Percentiles rank a stretch among this genome's conserved stretches.
phyloP scores from a whole-genome alignment of 2,888 invertebrate genomes.

The Lasioglossum morio region DNA sequence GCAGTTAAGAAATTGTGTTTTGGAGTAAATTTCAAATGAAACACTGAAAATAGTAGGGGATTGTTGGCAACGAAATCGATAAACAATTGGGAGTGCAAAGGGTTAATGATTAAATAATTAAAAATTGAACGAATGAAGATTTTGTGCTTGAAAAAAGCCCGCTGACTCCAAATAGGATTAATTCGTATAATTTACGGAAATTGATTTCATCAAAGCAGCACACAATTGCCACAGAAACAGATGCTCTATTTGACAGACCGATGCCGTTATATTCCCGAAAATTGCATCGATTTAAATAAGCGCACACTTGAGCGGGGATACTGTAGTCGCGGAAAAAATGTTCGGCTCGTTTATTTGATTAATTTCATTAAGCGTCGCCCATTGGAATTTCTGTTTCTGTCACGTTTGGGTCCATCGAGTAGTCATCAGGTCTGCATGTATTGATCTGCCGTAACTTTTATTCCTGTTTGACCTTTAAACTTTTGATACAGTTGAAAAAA shows the following conservation, averaged over 20 bases:
- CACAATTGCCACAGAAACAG: background rate
- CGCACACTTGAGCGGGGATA: background rate
- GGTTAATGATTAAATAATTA: too few relatives aligned
- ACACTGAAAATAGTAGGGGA: too few relatives aligned
- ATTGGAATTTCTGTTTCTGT: slow-evolving; percentile 26
- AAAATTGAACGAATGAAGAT: too few relatives aligned
- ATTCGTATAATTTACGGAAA: background rate
- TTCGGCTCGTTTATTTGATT: slow-evolving; percentile 30
- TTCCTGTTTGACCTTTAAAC: slow-evolving; percentile 1
- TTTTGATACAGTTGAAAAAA: background rate
- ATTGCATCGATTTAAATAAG: slow-evolving; percentile 26
- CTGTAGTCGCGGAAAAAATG: background rate
- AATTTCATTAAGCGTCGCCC: slow-evolving; percentile 13
- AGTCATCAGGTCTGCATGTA: slow-evolving; percentile 5
- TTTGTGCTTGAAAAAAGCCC: background rate
- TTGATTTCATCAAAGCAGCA: slow-evolving; percentile 8
- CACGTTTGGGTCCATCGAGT: slow-evolving; percentile 29
- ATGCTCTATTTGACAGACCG: background rate
- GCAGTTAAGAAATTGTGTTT: too few relatives aligned
- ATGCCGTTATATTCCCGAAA: slow-evolving; percentile 17
- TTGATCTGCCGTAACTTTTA: slow-evolving; percentile 11
- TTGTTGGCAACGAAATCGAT: too few relatives aligned
- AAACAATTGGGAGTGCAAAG: too few relatives aligned
- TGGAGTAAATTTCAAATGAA: too few relatives aligned
- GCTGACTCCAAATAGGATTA: background rate